Base-by-base conservation (phyloP, 2,797 vertebrate species). In the Adelosebastes latens region DNA sequence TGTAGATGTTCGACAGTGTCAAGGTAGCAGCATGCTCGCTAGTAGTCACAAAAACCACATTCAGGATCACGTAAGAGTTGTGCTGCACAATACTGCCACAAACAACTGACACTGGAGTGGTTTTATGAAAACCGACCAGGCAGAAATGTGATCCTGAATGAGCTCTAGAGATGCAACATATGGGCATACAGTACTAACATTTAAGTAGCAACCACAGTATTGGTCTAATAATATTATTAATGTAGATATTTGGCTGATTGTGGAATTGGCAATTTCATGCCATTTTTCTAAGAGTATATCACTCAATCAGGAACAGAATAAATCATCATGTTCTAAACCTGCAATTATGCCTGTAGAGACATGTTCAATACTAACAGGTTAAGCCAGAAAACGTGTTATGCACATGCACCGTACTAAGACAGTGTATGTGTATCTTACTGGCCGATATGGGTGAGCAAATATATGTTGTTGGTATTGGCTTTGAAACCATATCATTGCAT, bases 141-240 rank as follows among this genome's bases (percentile, higher is more conserved):
- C 61, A 75, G 36, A 72, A 75, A 78, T 89, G 78, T 89, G 86
- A 90, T 84, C 80, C 79, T 87, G 85, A 91, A 90, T 78, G 42
- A 85, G 62, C 65, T 88, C 53, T 55, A 58, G 74, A 81, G 77
- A 87, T 75, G 58, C 46, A 46, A 55, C 56, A 68, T 74, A 58
- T 52, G 20, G 31, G 5, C 32, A 14, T 10, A 32, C 36, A 60
- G 14, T 56, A 12, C 16, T 13, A 49, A 67, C 32, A 69, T 77
- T 65, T 39, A 13, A 72, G 42, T 14, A n/a, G 8, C 20, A 46
- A 20, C 24, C 6, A 72, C 20, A 53, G 5, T 24, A 34, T 32
- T 64, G 4, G 1, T 56, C 16, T 63, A 8, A 52, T 24, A 2
- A 16, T 60, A 14, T 69, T 42, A 60, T 49, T 55, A 39, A 12